Evolutionary conservation across 2,113 vertebrate genomes (phyloP).

Genomic region (Phycodurus eques): DNA sequence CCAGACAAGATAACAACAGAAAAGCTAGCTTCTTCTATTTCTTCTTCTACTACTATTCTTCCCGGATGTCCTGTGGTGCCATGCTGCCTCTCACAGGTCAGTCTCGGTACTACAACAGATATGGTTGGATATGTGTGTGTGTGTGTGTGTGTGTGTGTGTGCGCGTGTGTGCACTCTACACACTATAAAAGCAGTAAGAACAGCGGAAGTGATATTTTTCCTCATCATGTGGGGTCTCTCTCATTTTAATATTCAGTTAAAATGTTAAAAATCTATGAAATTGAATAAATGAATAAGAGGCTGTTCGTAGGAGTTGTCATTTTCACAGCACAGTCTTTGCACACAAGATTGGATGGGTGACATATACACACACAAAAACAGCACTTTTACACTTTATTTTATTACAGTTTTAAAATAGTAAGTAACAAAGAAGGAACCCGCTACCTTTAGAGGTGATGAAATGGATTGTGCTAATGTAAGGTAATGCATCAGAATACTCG

Average conservation of each 20-base stretch:
- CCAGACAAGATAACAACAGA: too few species aligned
- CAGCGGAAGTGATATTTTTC: too few species aligned
- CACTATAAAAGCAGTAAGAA: too few species aligned
- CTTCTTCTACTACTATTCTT: too few species aligned
- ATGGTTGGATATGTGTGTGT: too few species aligned
- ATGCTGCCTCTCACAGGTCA: too few species aligned
- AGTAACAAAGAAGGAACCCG: not conserved
- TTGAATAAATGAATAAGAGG: slow-evolving; percentile 65
- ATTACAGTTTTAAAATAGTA: not conserved
- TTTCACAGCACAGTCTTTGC: slow-evolving; percentile 60
- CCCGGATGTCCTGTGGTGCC: too few species aligned
- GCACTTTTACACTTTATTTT: not conserved
- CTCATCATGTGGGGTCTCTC: too few species aligned
- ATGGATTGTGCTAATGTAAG: slow-evolving; percentile 25
- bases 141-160: too few species aligned
- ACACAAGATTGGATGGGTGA: slow-evolving; percentile 71
- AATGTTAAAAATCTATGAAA: slow-evolving; percentile 41
- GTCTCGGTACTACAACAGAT: too few species aligned
- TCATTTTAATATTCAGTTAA: slow-evolving; percentile 3
- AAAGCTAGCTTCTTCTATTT: too few species aligned
- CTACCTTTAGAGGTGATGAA: not conserved
- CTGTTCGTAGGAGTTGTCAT: slow-evolving; percentile 53
- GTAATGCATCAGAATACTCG: slow-evolving; percentile 60
- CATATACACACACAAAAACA: slow-evolving; percentile 53
- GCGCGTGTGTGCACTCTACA: too few species aligned